Evolutionary conservation across 1,140 invertebrate species (phyloP).

Genomic region (Campoletis sonorensis): DNA sequence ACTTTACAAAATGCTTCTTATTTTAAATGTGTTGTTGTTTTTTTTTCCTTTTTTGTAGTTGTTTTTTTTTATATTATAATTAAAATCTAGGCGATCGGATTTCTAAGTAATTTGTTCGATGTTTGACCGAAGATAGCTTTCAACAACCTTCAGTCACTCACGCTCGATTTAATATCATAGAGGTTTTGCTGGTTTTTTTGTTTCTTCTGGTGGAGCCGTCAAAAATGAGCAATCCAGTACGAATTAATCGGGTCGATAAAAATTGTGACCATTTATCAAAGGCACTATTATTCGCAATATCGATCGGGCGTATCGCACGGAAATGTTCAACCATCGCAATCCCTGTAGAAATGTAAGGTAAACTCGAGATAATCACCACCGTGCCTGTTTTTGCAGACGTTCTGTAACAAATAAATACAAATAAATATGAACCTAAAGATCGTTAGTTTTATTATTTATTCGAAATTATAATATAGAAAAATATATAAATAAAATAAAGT

Average conservation of each 20-base stretch:
- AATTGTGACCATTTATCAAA: slow-evolving; percentile 16
- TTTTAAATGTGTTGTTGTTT: too few relatives aligned
- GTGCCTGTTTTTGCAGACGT: slow-evolving; percentile 71
- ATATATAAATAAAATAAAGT: slow-evolving; percentile 8
- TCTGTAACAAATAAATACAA: slow-evolving; percentile 67
- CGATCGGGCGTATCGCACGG: not conserved
- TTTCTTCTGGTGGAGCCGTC: not conserved
- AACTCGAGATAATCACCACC: slow-evolving; percentile 71
- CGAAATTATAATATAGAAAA: not conserved
- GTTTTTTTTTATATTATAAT: too few relatives aligned
- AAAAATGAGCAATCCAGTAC: slow-evolving; percentile 5
- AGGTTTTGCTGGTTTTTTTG: not conserved
- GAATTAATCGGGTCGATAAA: slow-evolving; percentile 17
- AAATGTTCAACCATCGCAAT: slow-evolving; percentile 68
- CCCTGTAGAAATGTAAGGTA: slow-evolving; percentile 71
- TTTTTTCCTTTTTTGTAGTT: too few relatives aligned
- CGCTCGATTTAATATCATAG: not conserved
- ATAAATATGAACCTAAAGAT: slow-evolving; percentile 20
- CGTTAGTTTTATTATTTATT: too few relatives aligned
- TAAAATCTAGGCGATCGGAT: not conserved
- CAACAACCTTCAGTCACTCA: not conserved
- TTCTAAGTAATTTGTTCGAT: not conserved
- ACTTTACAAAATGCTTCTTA: not conserved
- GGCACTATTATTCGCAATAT: not conserved
- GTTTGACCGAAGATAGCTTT: not conserved